Percentiles rank a stretch among this genome's conserved stretches.
phyloP scores from a whole-genome alignment of 2,113 vertebrate species.

The Mionectes macconnelli region DNA sequence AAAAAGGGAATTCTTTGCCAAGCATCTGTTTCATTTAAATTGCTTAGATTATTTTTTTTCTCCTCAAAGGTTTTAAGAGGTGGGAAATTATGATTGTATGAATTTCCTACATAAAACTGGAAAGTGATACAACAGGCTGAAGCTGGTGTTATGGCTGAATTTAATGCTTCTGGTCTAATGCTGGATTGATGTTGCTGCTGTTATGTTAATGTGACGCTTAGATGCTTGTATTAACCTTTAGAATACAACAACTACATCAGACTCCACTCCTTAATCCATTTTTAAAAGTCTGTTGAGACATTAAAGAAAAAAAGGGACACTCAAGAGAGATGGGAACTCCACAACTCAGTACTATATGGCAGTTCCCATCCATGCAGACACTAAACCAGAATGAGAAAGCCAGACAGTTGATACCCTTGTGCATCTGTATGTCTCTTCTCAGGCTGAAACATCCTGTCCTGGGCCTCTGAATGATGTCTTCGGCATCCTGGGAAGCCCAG shows the following conservation, averaged over 20 bases:
- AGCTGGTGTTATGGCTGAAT: neutral
- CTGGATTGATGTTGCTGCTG: neutral
- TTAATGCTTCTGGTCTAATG: neutral
- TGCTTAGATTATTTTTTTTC: neutral
- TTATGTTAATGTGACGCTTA: neutral
- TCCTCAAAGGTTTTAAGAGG: neutral
- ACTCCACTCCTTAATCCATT: neutral
- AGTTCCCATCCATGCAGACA: neutral
- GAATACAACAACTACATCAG: neutral
- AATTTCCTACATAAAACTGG: neutral
- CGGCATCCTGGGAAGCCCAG: neutral
- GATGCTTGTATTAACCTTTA: neutral
- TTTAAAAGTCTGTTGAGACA: neutral
- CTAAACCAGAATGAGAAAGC: neutral
- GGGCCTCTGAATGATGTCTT: neutral
- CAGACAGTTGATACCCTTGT: neutral
- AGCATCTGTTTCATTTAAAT: neutral
- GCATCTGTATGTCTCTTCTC: fast-evolving
- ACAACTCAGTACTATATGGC: neutral
- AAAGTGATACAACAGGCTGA: neutral
- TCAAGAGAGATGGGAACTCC: neutral
- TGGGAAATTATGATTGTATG: neutral
- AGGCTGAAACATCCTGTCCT: neutral
- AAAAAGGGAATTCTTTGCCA: neutral
- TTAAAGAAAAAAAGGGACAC: neutral